These are phyloP conservation scores for Lasioglossum oenotherae DNA, from an alignment of 2,888 invertebrate genomes.

Conservation along the genomic window DNA sequence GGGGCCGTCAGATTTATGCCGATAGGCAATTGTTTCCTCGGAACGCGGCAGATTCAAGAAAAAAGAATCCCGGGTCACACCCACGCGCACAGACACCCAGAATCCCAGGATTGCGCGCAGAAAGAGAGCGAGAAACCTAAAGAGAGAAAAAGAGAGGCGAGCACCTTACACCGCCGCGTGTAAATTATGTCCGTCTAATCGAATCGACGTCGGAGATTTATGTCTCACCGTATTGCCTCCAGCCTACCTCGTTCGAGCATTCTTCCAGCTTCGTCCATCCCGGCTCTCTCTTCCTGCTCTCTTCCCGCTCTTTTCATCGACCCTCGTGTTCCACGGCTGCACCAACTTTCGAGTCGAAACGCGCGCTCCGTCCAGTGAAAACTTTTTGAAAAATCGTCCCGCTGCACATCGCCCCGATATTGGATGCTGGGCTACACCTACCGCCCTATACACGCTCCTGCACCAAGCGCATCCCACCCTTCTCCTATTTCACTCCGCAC, in stretches of 20 bases:
- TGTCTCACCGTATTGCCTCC: conserved; percentile 79
- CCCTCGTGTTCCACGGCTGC: conserved; percentile 39
- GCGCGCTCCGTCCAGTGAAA: conserved; percentile 63
- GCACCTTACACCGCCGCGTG: conserved; percentile 58
- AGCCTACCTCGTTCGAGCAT: conserved; percentile 55
- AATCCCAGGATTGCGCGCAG: background rate
- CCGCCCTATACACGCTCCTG: background rate
- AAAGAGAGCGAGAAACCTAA: background rate
- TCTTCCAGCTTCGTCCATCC: conserved; percentile 17
- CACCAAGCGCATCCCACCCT: background rate
- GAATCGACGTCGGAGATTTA: conserved; percentile 81
- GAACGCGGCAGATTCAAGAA: conserved; percentile 68
- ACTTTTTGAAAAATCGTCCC: conserved; percentile 78
- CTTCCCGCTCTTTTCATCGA: conserved; percentile 30
- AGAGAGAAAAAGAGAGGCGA: conserved; percentile 6
- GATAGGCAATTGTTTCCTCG: conserved; percentile 77
- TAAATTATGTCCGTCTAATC: conserved; percentile 81
- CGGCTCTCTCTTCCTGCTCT: background rate
- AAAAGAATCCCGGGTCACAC: conserved; percentile 24
- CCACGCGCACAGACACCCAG: background rate
- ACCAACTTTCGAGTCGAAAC: conserved; percentile 62
- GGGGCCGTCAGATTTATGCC: conserved; percentile 71
- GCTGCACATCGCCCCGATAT: conserved; percentile 42
- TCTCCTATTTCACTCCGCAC: background rate
- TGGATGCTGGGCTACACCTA: conserved; percentile 51